Percentiles rank a stretch among this genome's conserved stretches.
Evolutionary conservation across 2,113 vertebrate genomes (phyloP).

Genomic region (Trogon melanurus): DNA sequence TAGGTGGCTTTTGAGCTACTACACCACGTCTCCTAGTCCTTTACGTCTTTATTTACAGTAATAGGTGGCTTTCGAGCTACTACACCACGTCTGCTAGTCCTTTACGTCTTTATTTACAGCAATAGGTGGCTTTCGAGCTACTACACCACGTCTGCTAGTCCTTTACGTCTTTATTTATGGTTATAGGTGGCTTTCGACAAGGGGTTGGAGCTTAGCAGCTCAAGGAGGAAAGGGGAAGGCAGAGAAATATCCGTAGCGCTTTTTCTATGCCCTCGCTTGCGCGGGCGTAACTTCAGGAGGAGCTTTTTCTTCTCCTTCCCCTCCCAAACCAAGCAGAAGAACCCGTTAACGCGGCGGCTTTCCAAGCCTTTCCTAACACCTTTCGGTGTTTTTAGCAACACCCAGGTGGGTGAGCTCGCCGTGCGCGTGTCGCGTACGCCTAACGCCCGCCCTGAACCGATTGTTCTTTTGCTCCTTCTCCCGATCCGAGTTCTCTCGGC

Average conservation of each 20-base stretch:
- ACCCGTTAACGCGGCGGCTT: accelerated
- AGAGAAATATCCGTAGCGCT: not conserved
- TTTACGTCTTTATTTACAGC: too few relatives aligned
- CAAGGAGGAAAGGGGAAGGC: not conserved
- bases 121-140: not conserved
- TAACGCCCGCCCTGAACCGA: not conserved
- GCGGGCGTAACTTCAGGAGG: not conserved
- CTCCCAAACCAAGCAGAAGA: not conserved
- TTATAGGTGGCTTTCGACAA: not conserved
- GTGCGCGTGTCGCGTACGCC: accelerated
- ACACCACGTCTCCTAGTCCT: accelerated
- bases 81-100: not conserved
- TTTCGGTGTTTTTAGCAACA: not conserved
- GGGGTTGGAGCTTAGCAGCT: not conserved
- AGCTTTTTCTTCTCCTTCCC: not conserved
- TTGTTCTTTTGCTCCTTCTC: not conserved
- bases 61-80: not conserved
- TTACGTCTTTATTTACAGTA: too few relatives aligned
- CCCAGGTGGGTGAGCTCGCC: not conserved
- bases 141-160: too few relatives aligned
- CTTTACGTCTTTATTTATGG: too few relatives aligned
- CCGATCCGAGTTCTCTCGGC: not conserved
- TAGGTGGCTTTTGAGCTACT: too few relatives aligned
- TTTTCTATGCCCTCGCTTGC: accelerated
- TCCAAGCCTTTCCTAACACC: not conserved